Evolutionary conservation across 2,113 vertebrate species (phyloP).

Genomic region (Ancistrus triradiatus): DNA sequence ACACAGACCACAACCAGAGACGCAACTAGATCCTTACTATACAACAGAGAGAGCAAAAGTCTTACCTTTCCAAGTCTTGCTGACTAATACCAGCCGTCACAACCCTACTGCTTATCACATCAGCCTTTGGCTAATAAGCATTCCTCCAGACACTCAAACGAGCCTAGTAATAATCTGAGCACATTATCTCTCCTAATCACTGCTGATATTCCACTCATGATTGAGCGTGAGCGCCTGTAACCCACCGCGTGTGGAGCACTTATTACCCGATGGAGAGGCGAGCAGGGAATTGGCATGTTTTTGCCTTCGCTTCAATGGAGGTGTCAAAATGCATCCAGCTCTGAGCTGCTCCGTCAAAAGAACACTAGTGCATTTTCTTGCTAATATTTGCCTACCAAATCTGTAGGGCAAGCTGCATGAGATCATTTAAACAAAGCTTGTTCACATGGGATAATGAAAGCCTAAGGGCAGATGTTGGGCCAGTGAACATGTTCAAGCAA

Average conservation of each 20-base stretch:
- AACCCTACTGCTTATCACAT: not conserved
- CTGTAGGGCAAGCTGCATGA: not conserved
- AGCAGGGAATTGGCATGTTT: not conserved
- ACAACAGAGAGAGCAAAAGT: too few relatives aligned
- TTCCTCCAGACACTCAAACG: not conserved
- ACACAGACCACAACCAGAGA: too few relatives aligned
- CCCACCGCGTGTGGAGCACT: not conserved
- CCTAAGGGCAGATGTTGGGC: too few relatives aligned
- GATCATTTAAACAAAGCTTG: too few relatives aligned
- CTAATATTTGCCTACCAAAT: not conserved
- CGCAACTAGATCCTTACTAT: too few relatives aligned
- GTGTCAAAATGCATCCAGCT: slow-evolving; percentile 2
- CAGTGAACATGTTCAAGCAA: too few relatives aligned
- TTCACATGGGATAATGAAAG: too few relatives aligned
- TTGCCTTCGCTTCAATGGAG: too few relatives aligned
- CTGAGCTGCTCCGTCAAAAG: not conserved
- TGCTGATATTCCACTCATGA: not conserved
- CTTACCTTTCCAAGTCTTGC: too few relatives aligned
- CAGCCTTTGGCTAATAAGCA: not conserved
- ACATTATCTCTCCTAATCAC: slow-evolving; percentile 23
- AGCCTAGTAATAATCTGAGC: not conserved
- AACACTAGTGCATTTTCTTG: not conserved
- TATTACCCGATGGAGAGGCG: not conserved
- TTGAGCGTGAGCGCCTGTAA: not conserved
- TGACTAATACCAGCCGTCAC: too few relatives aligned